Base-by-base conservation (phyloP, 2,888 invertebrate species). In the Agapostemon virescens region DNA sequence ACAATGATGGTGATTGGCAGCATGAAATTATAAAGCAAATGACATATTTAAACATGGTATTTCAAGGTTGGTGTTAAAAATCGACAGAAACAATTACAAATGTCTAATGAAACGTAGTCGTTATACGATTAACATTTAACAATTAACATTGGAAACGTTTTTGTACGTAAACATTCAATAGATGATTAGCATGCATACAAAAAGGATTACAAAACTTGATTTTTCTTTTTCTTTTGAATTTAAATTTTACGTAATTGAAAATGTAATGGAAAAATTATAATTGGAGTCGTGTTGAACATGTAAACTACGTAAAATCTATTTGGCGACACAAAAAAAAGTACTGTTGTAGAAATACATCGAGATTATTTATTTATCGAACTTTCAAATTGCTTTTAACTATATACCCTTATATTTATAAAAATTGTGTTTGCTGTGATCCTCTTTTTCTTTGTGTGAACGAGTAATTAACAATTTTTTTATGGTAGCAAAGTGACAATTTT, bases 11-110 rank as follows among this genome's bases (percentile, higher is more conserved):
- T 3, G 83, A 89, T n/a, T 81, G 93, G 4, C 91, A 88, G 0
- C 93, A 93, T 76, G 93, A 93, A 36, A 87, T 89, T 2, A 79
- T 94, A 1, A 90, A 91, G 61, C 90, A 91, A 40, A 91, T 94
- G 93, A 87, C 89, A 11, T 93, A 93, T 81, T 85, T 94, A 77
- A 92, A 93, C 76, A 91, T 90, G 88, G 92, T 93, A 0, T 88
- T 93, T 30, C 86, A 88, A 79, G 93, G 93, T 92, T 77, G 74
- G 76, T n/a, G 15, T 38, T 20, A 74, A 36, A 15, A 11, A 30
- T 11, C 9, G n/a, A 3, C 49, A 0, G n/a, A 42, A 23, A n/a
- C 6, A 1, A 42, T n/a, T n/a, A n/a, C n/a, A n/a, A n/a, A n/a
- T n/a, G n/a, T n/a, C n/a, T n/a, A n/a, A n/a, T n/a, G n/a, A n/a